Conservation (phyloP, 2,888 invertebrate genomes). For the Syritta pipiens region DNA sequence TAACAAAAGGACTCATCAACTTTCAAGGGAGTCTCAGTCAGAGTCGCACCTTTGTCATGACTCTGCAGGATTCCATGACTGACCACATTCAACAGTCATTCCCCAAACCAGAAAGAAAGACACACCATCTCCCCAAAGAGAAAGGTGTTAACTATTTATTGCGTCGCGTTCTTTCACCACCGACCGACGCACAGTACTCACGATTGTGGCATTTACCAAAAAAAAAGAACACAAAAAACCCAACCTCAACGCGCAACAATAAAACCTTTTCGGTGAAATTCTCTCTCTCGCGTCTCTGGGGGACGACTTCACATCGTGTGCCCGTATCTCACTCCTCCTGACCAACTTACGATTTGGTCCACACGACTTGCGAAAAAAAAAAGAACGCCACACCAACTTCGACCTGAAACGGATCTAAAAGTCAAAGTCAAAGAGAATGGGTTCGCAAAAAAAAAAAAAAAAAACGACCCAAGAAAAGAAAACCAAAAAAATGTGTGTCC, state of each 20-base stretch:
- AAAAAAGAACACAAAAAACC: not conserved
- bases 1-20: too few species aligned
- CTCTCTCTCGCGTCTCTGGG: constrained; percentile 5
- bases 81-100: constrained; percentile 1
- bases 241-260: constrained; percentile 14
- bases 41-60: too few species aligned
- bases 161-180: constrained; percentile 9
- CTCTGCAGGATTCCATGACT: not conserved
- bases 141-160: constrained; percentile 47
- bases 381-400: not conserved
- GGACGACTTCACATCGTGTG: constrained; percentile 6
- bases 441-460: not conserved
- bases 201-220: not conserved
- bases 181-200: not conserved
- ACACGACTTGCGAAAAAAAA: constrained; percentile 9
- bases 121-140: constrained; percentile 13
- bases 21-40: too few species aligned
- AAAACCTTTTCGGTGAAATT: constrained; percentile 43
- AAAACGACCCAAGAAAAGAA: constrained; percentile 2
- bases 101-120: too few species aligned
- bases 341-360: constrained; percentile 46
- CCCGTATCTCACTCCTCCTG: constrained; percentile 18
- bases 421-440: constrained; percentile 50
- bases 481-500: constrained; percentile 47
- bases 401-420: constrained; percentile 57